A percentile compares a stretch with the other conserved stretches of the same genome.
phyloP scores from a whole-genome alignment of 2,797 vertebrate genomes.

The Anniella stebbinsi region DNA sequence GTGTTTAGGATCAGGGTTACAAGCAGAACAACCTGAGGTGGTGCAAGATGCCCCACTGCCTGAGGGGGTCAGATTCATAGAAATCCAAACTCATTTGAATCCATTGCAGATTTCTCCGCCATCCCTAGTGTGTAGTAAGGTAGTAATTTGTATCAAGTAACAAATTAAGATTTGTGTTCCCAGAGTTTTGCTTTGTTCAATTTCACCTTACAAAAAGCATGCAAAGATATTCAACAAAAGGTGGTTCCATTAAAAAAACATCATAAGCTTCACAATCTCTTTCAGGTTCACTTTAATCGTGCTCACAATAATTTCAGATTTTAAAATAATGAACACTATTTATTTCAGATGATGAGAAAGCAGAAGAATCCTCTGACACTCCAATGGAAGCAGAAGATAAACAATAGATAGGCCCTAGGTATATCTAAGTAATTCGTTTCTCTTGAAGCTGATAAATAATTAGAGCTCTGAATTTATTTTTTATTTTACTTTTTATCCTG shows the following conservation, averaged over 20 bases:
- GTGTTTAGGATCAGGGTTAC: background rate
- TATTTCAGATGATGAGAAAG: constrained; percentile 93
- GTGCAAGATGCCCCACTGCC: too few species aligned
- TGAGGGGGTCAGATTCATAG: too few species aligned
- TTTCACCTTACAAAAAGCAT: background rate
- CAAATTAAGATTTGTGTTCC: background rate
- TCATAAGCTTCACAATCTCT: background rate
- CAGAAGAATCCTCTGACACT: constrained; percentile 89
- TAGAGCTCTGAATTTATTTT: background rate
- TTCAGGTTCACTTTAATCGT: background rate
- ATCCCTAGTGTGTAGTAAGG: too few species aligned
- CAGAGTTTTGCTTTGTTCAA: background rate
- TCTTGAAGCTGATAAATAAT: background rate
- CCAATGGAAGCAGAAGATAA: constrained; percentile 83
- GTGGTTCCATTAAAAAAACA: background rate
- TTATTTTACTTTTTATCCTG: background rate
- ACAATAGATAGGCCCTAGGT: constrained; percentile 72
- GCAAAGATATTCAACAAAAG: background rate
- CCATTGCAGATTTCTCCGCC: too few species aligned
- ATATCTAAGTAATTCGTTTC: constrained; percentile 22
- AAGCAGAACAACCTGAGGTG: background rate
- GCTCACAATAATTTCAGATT: background rate
- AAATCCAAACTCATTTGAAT: too few species aligned
- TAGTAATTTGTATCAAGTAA: background rate
- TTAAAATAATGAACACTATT: constrained; percentile 47